A percentile compares a stretch with the other conserved stretches of the same genome.
phyloP scores from a whole-genome alignment of 2,797 vertebrate genomes.

The Neolamprologus multifasciatus region DNA sequence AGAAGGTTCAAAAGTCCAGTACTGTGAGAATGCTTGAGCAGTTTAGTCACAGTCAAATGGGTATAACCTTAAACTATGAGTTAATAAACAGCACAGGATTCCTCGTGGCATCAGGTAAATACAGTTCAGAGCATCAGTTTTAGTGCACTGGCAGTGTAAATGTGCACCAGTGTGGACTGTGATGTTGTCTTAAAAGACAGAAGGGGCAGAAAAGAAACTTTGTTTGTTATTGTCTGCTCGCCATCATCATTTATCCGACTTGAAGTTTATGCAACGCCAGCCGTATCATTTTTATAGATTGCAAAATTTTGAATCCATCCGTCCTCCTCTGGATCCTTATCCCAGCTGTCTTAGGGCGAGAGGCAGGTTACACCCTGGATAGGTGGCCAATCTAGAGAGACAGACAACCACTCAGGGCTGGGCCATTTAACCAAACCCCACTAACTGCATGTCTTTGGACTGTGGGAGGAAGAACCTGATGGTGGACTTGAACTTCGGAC shows the following conservation, averaged over 20 bases:
- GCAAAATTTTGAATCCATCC: neutral
- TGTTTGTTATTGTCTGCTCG: neutral
- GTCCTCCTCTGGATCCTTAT: neutral
- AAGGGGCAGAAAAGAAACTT: rapidly evolving
- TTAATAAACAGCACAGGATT: neutral
- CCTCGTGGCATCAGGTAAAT: neutral
- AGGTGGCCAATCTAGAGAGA: neutral
- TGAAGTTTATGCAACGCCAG: neutral
- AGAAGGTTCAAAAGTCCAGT: neutral
- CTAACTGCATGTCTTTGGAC: neutral
- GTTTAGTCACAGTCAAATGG: neutral
- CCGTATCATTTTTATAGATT: neutral
- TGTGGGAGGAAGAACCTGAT: neutral
- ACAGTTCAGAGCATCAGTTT: neutral
- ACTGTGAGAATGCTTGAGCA: neutral
- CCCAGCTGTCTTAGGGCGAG: neutral
- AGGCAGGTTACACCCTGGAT: neutral
- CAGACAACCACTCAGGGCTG: neutral
- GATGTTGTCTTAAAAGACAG: neutral
- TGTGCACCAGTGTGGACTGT: neutral
- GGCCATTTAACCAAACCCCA: rapidly evolving
- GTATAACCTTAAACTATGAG: neutral
- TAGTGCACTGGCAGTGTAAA: neutral
- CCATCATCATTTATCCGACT: neutral
- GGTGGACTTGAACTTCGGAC: rapidly evolving